A percentile compares a stretch with the other conserved stretches of the same genome.
Conservation (phyloP, 2,888 invertebrate species). For the Entomobrya multifasciata region DNA sequence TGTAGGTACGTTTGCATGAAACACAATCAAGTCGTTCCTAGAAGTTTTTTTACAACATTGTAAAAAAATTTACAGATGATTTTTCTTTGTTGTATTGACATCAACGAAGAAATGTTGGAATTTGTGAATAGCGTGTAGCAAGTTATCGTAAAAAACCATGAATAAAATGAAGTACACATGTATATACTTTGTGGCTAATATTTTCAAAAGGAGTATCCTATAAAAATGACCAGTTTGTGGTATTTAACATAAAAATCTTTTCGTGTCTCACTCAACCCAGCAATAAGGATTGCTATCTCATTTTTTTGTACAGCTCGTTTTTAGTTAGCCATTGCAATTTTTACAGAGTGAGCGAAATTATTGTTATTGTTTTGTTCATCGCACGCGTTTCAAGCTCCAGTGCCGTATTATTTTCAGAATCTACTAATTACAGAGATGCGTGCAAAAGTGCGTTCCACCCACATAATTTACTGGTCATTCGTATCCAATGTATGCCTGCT, state of each 20-base stretch:
- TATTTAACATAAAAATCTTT: no score
- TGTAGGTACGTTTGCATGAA: no score
- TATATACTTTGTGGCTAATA: no score
- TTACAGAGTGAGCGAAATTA: no score
- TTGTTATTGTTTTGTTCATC: background rate
- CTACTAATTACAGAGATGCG: background rate
- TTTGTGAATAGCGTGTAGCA: no score
- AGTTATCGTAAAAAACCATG: no score
- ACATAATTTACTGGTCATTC: background rate
- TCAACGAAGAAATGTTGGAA: no score
- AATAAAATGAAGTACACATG: no score
- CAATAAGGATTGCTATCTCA: no score
- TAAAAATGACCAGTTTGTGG: background rate
- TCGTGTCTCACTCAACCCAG: no score
- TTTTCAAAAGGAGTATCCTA: background rate
- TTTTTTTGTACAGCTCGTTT: background rate
- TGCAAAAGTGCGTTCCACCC: slow-evolving; percentile 8
- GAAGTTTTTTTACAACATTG: background rate
- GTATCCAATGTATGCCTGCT: background rate
- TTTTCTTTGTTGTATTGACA: no score
- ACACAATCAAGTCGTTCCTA: background rate
- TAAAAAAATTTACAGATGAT: background rate
- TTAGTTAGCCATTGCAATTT: no score
- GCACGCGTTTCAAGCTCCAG: background rate
- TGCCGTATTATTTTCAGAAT: background rate